A percentile compares a stretch with the other conserved stretches of the same genome.
phyloP scores from a whole-genome alignment of 2,113 vertebrate genomes.

The mouse (Mus musculus) region DNA sequence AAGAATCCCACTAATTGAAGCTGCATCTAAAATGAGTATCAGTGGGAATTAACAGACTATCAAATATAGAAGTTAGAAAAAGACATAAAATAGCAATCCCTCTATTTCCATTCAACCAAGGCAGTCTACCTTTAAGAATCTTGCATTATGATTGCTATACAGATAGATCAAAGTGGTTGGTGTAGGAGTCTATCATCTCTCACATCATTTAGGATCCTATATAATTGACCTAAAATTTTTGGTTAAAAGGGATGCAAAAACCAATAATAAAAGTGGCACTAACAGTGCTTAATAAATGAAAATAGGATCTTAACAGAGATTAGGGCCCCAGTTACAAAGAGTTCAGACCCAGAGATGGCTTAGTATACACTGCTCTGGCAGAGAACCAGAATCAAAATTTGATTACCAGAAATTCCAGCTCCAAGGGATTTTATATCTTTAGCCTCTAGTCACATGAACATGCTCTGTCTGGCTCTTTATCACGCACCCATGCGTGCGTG shows the following conservation, averaged over 20 bases:
- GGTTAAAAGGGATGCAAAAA: not conserved
- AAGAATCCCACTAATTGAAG: conserved; percentile 55
- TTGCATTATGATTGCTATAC: not conserved
- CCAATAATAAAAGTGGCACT: not conserved
- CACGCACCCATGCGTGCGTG: no score
- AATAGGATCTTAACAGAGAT: not conserved
- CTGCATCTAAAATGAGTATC: conserved; percentile 37
- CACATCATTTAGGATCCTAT: not conserved
- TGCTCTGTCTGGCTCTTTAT: no score
- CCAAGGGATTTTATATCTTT: not conserved
- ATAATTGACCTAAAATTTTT: not conserved
- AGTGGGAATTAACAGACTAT: conserved; percentile 54
- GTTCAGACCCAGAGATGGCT: not conserved
- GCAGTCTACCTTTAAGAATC: not conserved
- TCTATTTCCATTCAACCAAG: not conserved
- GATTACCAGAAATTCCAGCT: not conserved
- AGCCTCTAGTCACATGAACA: not conserved
- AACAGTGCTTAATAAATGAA: not conserved
- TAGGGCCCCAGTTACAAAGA: not conserved
- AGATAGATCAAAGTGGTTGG: not conserved
- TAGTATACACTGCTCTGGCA: not conserved
- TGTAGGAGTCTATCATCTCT: not conserved
- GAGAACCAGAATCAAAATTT: not conserved
- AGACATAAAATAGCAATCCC: not conserved
- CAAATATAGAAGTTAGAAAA: conserved; percentile 16